Evolutionary conservation across 2,113 vertebrate species (phyloP).

Genomic region (Xiphorhynchus elegans): DNA sequence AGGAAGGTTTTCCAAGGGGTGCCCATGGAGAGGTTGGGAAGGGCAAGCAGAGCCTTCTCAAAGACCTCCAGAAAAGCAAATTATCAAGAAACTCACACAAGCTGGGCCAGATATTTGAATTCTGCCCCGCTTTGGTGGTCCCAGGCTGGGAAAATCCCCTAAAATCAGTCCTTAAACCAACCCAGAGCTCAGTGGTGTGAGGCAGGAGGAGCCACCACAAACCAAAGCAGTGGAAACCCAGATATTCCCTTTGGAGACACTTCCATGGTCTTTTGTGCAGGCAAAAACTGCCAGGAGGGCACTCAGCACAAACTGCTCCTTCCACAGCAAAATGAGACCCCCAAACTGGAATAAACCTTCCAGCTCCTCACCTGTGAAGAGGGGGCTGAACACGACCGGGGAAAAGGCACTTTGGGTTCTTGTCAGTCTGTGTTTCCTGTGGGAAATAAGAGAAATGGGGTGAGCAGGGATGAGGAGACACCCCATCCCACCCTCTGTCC

Average conservation of each 20-base stretch:
- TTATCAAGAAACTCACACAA: accelerated
- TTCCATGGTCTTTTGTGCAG: not conserved
- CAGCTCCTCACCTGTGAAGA: conserved; percentile 90
- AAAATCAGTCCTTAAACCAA: not conserved
- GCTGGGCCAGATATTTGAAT: not conserved
- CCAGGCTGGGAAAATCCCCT: not conserved
- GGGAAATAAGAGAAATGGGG: not conserved
- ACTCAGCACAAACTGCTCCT: accelerated
- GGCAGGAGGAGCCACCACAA: not conserved
- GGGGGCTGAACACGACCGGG: conserved; percentile 89
- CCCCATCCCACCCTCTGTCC: accelerated
- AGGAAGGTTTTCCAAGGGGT: not conserved
- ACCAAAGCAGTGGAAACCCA: not conserved
- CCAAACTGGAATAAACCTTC: accelerated
- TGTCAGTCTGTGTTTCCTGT: conserved; percentile 88
- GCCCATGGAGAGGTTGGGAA: too few relatives aligned
- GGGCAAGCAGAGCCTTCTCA: not conserved
- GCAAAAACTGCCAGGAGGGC: not conserved
- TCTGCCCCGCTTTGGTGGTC: accelerated
- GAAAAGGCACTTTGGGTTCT: conserved; percentile 98
- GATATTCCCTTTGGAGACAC: not conserved
- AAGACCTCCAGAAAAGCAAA: not conserved
- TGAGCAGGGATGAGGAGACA: not conserved
- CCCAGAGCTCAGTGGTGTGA: accelerated
- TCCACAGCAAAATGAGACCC: accelerated